These are phyloP conservation scores for Paradoxurus hermaphroditus DNA, from an alignment of 2,113 vertebrate genomes.

Conservation along the genomic window DNA sequence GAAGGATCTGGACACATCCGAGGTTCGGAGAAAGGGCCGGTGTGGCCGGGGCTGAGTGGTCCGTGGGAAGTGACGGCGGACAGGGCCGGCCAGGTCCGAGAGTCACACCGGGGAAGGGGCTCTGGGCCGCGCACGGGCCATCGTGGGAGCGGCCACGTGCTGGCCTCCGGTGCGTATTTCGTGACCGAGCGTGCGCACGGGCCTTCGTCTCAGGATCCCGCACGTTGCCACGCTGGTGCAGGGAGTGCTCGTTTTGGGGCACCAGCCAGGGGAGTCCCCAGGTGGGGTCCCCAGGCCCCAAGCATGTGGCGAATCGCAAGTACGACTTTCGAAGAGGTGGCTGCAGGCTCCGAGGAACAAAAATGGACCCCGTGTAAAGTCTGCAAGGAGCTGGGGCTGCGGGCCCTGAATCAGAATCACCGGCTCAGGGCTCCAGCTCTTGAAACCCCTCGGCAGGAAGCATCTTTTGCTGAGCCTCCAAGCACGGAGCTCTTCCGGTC, in stretches of 20 bases:
- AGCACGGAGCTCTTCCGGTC: neutral
- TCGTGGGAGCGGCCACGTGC: rapidly evolving
- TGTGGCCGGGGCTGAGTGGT: neutral
- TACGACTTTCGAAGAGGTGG: neutral
- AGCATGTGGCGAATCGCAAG: neutral
- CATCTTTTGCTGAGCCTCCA: neutral
- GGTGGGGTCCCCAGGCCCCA: neutral
- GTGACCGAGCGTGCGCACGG: neutral
- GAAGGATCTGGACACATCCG: too few relatives aligned
- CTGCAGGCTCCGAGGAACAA: neutral
- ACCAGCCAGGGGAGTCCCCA: neutral
- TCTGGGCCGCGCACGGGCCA: neutral
- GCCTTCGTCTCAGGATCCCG: neutral
- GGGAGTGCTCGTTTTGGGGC: neutral
- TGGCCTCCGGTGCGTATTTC: neutral
- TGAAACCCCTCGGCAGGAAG: neutral
- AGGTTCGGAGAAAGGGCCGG: neutral
- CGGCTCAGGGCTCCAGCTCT: neutral
- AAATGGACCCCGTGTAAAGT: neutral
- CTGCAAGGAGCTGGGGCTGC: neutral
- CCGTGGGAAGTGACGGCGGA: neutral
- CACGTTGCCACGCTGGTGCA: neutral
- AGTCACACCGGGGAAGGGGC: neutral
- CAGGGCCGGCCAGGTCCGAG: neutral
- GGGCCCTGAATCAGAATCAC: neutral